phyloP scores from a whole-genome alignment of 2,113 vertebrate genomes.

The Ptilonorhynchus violaceus region DNA sequence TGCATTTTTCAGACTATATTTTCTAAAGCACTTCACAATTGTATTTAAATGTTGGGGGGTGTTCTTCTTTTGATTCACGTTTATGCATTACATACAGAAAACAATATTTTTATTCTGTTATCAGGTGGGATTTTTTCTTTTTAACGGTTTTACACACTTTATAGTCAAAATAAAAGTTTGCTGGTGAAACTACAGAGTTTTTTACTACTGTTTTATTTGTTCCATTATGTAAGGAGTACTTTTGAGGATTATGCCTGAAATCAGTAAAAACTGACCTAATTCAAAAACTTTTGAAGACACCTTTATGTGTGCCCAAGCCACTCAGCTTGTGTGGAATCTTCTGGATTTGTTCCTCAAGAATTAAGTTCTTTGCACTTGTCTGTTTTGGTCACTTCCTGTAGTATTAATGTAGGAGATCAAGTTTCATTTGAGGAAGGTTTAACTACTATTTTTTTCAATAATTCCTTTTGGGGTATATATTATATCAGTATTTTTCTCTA shows the following conservation, averaged over 20 bases:
- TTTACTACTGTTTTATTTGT: neutral
- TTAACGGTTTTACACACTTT: conserved; percentile 49
- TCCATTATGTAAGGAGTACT: accelerated
- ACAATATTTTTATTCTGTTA: conserved; percentile 41
- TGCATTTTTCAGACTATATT: conserved; percentile 15
- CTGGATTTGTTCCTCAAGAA: neutral
- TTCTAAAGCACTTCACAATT: conserved; percentile 46
- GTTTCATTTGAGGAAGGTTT: neutral
- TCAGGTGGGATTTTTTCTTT: neutral
- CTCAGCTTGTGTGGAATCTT: neutral
- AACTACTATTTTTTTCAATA: neutral
- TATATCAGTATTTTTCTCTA: neutral
- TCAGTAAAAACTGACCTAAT: neutral
- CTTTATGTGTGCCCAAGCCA: neutral
- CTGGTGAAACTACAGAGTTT: conserved; percentile 29
- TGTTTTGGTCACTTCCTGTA: neutral
- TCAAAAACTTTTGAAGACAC: neutral
- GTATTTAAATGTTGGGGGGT: conserved; percentile 15
- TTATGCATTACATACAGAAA: conserved; percentile 14
- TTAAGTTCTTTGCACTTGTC: neutral
- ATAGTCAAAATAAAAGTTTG: conserved; percentile 73
- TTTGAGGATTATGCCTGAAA: neutral
- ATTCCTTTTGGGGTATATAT: neutral
- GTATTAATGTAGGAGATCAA: neutral
- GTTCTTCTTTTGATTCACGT: conserved; percentile 44